These are phyloP conservation scores for Eremophila alpestris DNA, from an alignment of 2,797 vertebrate genomes.

Conservation along the genomic window DNA sequence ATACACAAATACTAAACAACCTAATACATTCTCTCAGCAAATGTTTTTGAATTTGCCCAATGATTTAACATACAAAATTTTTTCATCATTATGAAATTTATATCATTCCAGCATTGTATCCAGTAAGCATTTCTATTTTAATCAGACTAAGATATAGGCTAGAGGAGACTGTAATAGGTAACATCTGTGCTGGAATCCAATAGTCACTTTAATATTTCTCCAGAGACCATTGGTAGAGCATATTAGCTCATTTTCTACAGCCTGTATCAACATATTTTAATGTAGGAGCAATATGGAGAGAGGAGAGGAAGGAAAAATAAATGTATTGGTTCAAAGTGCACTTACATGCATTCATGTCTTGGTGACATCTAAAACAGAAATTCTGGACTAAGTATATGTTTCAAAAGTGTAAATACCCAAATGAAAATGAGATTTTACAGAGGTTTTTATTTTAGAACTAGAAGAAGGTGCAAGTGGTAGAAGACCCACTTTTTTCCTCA, in stretches of 20 bases:
- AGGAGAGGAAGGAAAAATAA: not conserved
- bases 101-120: not conserved
- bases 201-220: conserved; percentile 6
- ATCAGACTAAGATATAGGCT: not conserved
- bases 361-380: not conserved
- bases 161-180: not conserved
- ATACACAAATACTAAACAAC: not conserved
- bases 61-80: not conserved
- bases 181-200: conserved; percentile 17
- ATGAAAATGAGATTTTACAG: not conserved
- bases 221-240: not conserved
- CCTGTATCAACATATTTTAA: not conserved
- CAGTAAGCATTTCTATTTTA: conserved; percentile 5
- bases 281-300: not conserved
- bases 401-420: not conserved
- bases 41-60: not conserved
- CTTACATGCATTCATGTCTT: not conserved
- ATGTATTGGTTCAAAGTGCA: not conserved
- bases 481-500: not conserved
- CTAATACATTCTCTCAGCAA: not conserved
- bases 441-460: not conserved
- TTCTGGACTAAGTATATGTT: not conserved
- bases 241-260: not conserved
- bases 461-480: not conserved
- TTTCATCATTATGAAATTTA: not conserved